Base-by-base conservation (phyloP, 2,113 vertebrate species). In the Amazona vittata region DNA sequence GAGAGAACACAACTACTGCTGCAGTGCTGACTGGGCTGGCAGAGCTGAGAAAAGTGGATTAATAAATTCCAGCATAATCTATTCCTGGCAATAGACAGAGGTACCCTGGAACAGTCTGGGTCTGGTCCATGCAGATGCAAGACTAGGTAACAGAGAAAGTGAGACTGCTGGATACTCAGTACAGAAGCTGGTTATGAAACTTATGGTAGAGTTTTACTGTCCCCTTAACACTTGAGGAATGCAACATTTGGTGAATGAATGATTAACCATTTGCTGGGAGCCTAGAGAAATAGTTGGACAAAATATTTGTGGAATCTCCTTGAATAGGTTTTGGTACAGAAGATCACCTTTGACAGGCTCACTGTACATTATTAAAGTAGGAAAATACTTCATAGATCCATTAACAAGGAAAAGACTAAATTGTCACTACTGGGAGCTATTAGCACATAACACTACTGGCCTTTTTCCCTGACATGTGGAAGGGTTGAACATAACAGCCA, bases 41-140 rank as follows among this genome's bases (percentile, higher is more conserved):
- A 93, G 62, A 62, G 47, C 44, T 68, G 64, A 86, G 73, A 37
- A 92, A 96, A 93, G 74, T 37, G 57, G 84, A 49, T 83, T 90
- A 94, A 90, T 92, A 91, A 91, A 93, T 88, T 90, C 50, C 75
- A 93, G 24, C 24, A 29, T 57, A 39, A 73, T 69, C 49, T 93
- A 44, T 67, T 89, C 69, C 43, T n/a, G 67, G 46, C 5, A 8
- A 78, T n/a, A 75, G 64, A 55, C 57, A 11, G 6, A 15, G 71
- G 53, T 53, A 90, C 50, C 50, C 59, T 43, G 44, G 71, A 81
- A 60, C 35, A 46, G 64, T 18, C 31, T 49, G 6, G 43, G 8
- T 62, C 53, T 74, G 21, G 79, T 93, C 82, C 5, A 17, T 53
- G 44, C 18, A 43, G 19, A 24, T n/a, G 33, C 57, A 73, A 83